Base-by-base conservation (phyloP, 2,797 vertebrate genomes). In the Acrossocheilus fasciatus region DNA sequence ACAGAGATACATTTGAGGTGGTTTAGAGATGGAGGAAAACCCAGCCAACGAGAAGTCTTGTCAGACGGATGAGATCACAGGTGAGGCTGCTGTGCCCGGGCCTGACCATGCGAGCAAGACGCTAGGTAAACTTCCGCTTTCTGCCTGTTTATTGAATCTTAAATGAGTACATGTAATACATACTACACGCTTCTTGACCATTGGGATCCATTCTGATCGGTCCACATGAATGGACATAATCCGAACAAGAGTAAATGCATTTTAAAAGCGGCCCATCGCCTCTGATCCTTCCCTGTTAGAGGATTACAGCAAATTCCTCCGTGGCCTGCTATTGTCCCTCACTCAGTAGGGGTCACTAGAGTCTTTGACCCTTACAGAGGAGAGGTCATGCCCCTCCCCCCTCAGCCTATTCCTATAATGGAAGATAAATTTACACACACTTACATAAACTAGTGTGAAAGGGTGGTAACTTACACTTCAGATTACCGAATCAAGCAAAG, bases 41-140 rank as follows among this genome's bases (percentile, higher is more conserved):
- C 73, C 83, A 34, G 84, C 81, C 75, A 90, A 88, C 18, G 86
- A 91, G 52, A 90, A 89, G 77, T 89, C 75, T 36, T 89, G 90
- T 12, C 90, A 91, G 79, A 90, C 90, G 3, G 90, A 88, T 41
- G 69, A 72, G 4, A 8, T 78, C 36, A 72, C 66, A 0, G 45
- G 20, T 4, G 78, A 81, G 52, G 59, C 68, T 30, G 39, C 76
- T 39, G 43, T 84, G 5, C 76, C 85, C n/a, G 69, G 69, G 7
- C 59, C 81, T 4, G 85, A 80, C 43, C 85, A 54, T 14, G 43
- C 57, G 18, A 77, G 47, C 78, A 84, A 81, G 47, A 84, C 80
- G 0, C 30, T 57, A 76, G 87, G 88, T 88, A 62, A 84, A 14
- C 11, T 15, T 36, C 6, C 0, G 0, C 26, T 64, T 26, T 72